A percentile compares a stretch with the other conserved stretches of the same genome.
Evolutionary conservation across 1,140 invertebrate genomes (phyloP).

Genomic region (Caerostris darwini): DNA sequence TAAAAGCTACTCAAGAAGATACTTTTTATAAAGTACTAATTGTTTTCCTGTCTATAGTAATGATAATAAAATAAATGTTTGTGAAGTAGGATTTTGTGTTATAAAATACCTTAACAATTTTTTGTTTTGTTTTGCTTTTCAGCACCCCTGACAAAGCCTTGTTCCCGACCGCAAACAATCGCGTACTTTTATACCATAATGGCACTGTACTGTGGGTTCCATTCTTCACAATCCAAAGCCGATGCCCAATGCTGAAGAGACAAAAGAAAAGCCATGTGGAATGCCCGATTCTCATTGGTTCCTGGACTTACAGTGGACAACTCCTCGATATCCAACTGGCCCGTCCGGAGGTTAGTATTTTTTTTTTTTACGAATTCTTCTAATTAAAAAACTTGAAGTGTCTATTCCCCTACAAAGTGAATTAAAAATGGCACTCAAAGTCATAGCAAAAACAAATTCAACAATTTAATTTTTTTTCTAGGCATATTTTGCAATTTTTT

Average conservation of each 20-base stretch:
- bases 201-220: conserved; percentile 88
- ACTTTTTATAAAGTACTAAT: too few species aligned
- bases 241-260: conserved; percentile 87
- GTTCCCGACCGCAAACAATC: conserved; percentile 85
- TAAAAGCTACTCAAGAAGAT: too few species aligned
- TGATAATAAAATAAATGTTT: too few species aligned
- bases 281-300: conserved; percentile 86
- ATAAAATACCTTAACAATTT: too few species aligned
- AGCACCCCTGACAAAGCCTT: conserved; percentile 79
- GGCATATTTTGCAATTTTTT: too few species aligned
- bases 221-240: conserved; percentile 86
- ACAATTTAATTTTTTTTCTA: too few species aligned
- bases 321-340: conserved; percentile 85
- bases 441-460: too few species aligned
- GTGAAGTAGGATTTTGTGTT: too few species aligned
- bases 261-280: conserved; percentile 89
- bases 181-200: conserved; percentile 84
- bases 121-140: neutral
- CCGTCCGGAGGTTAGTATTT: conserved; percentile 56
- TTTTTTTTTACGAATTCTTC: neutral
- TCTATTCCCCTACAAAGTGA: too few species aligned
- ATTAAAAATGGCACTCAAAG: too few species aligned
- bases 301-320: conserved; percentile 85
- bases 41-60: too few species aligned
- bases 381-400: too few species aligned